Conservation (phyloP, 2,113 vertebrate species). For the Esox niger region DNA sequence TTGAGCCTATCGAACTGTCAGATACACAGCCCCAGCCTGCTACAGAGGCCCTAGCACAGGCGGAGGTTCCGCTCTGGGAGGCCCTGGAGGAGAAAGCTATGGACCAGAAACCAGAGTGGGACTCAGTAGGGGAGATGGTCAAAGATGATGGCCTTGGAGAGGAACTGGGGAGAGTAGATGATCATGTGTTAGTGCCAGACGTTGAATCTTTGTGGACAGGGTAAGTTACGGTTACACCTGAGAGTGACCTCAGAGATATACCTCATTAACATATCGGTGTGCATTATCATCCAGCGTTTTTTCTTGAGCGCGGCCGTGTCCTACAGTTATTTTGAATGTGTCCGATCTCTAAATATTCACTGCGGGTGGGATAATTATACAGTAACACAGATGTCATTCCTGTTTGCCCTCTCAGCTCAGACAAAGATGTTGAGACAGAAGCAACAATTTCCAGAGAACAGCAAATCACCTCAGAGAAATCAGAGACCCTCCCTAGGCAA, state of each 20-base stretch:
- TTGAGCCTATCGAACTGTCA: background rate
- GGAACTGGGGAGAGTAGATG: background rate
- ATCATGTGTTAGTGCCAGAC: background rate
- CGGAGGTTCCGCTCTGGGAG: constrained; percentile 40
- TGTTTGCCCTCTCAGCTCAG: constrained; percentile 27
- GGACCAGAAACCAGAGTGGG: constrained; percentile 6
- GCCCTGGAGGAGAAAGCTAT: constrained; percentile 34
- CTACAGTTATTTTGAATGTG: no score
- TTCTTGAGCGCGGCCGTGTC: no score
- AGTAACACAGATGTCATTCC: background rate
- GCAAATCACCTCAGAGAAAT: background rate
- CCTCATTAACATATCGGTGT: no score
- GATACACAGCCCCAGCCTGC: no score
- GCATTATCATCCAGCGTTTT: no score
- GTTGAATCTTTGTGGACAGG: constrained; percentile 8
- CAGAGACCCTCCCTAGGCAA: background rate
- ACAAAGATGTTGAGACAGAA: constrained; percentile 4
- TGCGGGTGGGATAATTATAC: no score
- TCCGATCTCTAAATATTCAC: no score
- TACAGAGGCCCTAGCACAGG: background rate
- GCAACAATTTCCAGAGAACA: background rate
- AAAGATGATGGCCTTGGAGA: constrained; percentile 1
- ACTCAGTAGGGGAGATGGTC: background rate
- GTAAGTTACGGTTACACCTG: constrained; percentile 17
- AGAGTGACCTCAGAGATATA: no score